A percentile compares a stretch with the other conserved stretches of the same genome.
phyloP scores from a whole-genome alignment of 2,797 vertebrate species.

The Aulostomus chinensis region DNA sequence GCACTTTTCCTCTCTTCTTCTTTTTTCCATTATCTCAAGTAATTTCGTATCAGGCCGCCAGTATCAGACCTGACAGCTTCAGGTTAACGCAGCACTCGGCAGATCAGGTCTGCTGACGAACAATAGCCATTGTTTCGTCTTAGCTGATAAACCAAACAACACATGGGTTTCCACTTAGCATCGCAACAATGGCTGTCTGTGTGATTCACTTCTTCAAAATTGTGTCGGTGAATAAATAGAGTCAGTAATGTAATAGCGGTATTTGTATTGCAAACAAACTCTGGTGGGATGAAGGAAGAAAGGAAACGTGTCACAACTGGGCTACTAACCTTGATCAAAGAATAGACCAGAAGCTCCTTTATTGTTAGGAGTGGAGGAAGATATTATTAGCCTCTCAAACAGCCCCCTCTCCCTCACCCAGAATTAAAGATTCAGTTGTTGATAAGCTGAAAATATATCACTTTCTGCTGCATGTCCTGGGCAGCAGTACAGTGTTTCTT shows the following conservation, averaged over 20 bases:
- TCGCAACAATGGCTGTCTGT: constrained; percentile 44
- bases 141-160: constrained; percentile 37
- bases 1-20: not conserved
- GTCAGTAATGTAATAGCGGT: constrained; percentile 17
- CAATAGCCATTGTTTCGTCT: constrained; percentile 45
- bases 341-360: no score
- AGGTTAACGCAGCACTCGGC: constrained; percentile 1
- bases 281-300: constrained; percentile 7
- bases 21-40: no score
- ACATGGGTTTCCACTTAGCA: constrained; percentile 31
- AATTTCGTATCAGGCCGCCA: no score
- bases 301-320: no score
- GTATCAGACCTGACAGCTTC: constrained; percentile 1
- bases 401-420: no score
- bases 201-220: constrained; percentile 41
- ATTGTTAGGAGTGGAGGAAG: no score
- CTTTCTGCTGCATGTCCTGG: not conserved
- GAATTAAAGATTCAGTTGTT: no score
- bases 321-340: no score
- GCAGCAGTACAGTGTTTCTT: constrained; percentile 12
- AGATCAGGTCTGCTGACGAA: constrained; percentile 28
- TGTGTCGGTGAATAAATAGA: constrained; percentile 18
- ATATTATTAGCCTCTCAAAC: not conserved
- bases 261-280: constrained; percentile 23
- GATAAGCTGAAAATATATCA: constrained; percentile 28